These are phyloP conservation scores for Drosophila acutilabella DNA, from an alignment of 2,888 invertebrate species.

Conservation along the genomic window DNA sequence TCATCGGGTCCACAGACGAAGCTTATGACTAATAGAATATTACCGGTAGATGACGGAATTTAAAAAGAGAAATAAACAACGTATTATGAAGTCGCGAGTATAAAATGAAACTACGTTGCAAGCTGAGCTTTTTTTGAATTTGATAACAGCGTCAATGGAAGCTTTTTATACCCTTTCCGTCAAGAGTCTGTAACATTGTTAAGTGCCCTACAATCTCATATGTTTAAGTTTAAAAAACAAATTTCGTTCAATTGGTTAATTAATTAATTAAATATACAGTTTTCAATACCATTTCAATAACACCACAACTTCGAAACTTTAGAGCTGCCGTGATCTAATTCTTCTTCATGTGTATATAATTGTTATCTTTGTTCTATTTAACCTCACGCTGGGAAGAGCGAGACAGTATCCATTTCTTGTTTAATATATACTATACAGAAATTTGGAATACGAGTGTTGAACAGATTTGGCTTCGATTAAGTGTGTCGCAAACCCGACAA, in stretches of 20 bases:
- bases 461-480: background rate
- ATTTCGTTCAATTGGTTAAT: too few relatives aligned
- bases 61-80: background rate
- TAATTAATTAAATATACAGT: too few relatives aligned
- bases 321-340: too few relatives aligned
- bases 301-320: too few relatives aligned
- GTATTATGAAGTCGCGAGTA: background rate
- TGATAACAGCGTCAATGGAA: conserved; percentile 5
- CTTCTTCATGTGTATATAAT: too few relatives aligned
- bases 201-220: background rate
- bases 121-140: conserved; percentile 6
- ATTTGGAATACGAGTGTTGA: too few relatives aligned
- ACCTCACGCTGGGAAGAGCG: too few relatives aligned
- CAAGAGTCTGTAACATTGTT: background rate
- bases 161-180: conserved; percentile 10
- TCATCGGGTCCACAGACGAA: conserved; percentile 12
- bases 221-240: too few relatives aligned
- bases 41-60: conserved; percentile 53
- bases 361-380: too few relatives aligned
- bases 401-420: too few relatives aligned
- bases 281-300: too few relatives aligned
- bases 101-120: conserved; percentile 4
- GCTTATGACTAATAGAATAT: conserved; percentile 46
- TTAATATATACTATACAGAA: too few relatives aligned
- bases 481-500: background rate